These are phyloP conservation scores for Lutra lutra DNA, from an alignment of 2,797 vertebrate species.

Conservation along the genomic window DNA sequence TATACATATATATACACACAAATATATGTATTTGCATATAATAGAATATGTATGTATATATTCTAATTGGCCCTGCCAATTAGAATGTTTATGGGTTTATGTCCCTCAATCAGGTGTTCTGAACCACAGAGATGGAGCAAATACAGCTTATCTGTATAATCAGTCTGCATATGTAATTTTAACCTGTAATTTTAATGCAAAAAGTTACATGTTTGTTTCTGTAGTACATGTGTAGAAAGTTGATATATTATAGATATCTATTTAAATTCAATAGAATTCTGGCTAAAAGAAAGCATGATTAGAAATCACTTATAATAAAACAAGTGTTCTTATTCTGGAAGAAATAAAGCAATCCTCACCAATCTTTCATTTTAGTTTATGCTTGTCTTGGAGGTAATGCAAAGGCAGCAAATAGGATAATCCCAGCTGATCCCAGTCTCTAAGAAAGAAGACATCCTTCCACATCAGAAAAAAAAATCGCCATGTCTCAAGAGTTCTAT, in stretches of 20 bases:
- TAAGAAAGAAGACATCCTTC: constrained; percentile 36
- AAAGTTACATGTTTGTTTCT: background rate
- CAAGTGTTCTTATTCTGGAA: background rate
- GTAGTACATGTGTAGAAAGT: background rate
- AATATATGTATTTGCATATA: background rate
- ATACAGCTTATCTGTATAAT: background rate
- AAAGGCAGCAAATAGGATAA: constrained; percentile 15
- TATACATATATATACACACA: background rate
- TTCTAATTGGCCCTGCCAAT: background rate
- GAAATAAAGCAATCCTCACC: constrained; percentile 23
- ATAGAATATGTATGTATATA: no score
- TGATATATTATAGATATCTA: background rate
- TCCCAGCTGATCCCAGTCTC: background rate
- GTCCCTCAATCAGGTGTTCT: background rate
- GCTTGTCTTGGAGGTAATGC: background rate
- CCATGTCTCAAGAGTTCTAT: constrained; percentile 57
- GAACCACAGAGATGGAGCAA: background rate
- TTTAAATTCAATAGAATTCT: constrained; percentile 35
- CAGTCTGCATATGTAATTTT: background rate
- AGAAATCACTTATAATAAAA: constrained; percentile 19
- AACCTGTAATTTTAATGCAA: background rate
- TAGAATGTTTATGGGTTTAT: background rate
- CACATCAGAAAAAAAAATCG: background rate
- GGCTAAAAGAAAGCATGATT: background rate
- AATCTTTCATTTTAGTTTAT: constrained; percentile 27